These are phyloP conservation scores for Meda fulgida DNA, from an alignment of 2,797 vertebrate species.

Conservation along the genomic window DNA sequence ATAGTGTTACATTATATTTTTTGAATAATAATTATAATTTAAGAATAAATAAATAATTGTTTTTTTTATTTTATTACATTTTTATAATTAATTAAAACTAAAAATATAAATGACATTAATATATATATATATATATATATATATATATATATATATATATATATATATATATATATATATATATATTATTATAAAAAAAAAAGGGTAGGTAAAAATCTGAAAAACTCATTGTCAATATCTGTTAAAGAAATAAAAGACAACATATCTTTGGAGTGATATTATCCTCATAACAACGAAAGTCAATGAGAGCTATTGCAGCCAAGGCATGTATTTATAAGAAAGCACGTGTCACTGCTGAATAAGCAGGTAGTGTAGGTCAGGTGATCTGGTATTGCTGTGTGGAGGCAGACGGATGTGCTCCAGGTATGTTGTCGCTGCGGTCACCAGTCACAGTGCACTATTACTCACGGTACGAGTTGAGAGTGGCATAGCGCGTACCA, in stretches of 20 bases:
- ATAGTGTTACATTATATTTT: too few relatives aligned
- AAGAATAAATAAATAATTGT: neutral
- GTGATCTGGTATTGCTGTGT: too few relatives aligned
- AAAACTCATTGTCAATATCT: neutral
- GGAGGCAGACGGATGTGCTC: neutral
- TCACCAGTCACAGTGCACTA: slow-evolving; percentile 93
- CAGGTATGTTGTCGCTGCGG: slow-evolving; percentile 59
- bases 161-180: too few relatives aligned
- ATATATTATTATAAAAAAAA: too few relatives aligned
- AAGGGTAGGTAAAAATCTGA: too few relatives aligned
- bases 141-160: too few relatives aligned
- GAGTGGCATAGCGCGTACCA: slow-evolving; percentile 99
- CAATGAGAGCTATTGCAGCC: neutral
- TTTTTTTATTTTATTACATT: too few relatives aligned
- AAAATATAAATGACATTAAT: too few relatives aligned
- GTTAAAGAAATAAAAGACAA: neutral
- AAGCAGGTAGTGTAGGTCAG: neutral
- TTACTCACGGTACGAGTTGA: slow-evolving; percentile 99
- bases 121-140: too few relatives aligned
- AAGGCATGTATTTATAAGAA: neutral
- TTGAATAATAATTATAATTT: neutral
- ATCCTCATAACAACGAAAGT: neutral
- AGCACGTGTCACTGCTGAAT: neutral
- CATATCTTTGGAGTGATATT: neutral
- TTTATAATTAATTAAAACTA: too few relatives aligned